These are phyloP conservation scores for Hirudinaria manillensis DNA, from an alignment of 2,888 invertebrate genomes.

Conservation along the genomic window DNA sequence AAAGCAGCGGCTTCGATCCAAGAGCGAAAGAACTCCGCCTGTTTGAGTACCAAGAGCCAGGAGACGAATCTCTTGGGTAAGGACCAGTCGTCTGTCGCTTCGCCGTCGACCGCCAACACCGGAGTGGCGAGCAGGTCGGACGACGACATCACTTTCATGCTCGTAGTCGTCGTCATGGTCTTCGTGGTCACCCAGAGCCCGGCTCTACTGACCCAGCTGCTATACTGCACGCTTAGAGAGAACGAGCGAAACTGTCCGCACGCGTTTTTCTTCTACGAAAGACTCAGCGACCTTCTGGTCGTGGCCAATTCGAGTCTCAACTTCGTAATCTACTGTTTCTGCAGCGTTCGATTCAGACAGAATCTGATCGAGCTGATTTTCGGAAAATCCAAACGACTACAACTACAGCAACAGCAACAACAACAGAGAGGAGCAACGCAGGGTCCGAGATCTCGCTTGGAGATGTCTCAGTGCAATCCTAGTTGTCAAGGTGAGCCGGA, in stretches of 20 bases:
- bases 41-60: not conserved
- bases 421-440: not conserved
- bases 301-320: slow-evolving; percentile 41
- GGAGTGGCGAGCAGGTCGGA: slow-evolving; percentile 36
- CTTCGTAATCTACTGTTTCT: slow-evolving; percentile 43
- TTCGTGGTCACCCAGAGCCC: slow-evolving; percentile 42
- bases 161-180: slow-evolving; percentile 42
- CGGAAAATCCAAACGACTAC: not conserved
- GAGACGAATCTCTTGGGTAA: slow-evolving; percentile 1
- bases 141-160: slow-evolving; percentile 42
- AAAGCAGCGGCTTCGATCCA: not conserved
- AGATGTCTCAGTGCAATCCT: not conserved
- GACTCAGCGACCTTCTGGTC: slow-evolving; percentile 41
- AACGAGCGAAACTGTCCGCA: slow-evolving; percentile 35
- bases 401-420: not conserved
- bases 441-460: not conserved
- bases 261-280: slow-evolving; percentile 40
- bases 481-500: too few relatives aligned
- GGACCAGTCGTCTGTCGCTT: not conserved
- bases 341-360: slow-evolving; percentile 39
- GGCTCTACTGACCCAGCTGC: slow-evolving; percentile 41
- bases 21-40: not conserved
- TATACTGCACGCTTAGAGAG: slow-evolving; percentile 29
- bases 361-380: slow-evolving; percentile 38
- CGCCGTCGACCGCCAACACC: not conserved